Base-by-base conservation (phyloP, 2,797 vertebrate genomes). In the Rhynchotus rufescens region DNA sequence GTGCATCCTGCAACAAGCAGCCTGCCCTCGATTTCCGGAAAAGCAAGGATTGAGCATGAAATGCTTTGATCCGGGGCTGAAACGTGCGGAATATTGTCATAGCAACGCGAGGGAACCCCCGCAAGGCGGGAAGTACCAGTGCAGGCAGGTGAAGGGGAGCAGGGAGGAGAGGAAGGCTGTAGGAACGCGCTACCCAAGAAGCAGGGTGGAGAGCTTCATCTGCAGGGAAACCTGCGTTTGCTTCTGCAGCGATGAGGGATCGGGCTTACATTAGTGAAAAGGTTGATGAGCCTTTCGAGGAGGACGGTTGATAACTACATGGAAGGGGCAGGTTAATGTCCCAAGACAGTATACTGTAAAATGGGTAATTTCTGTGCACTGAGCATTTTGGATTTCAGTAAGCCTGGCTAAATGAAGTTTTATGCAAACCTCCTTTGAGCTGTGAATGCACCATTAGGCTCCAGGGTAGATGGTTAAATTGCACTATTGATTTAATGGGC, bases 31-130 rank as follows among this genome's bases (percentile, higher is more conserved):
- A 64, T 90, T 59, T 11, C 10, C 66, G 44, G 66, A 20, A 28
- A 84, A 78, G 94, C 72, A 4, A 40, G 65, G 7, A 3, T 65
- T 20, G 56, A 40, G 44, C 51, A 45, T 32, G 60, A 74, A 75
- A 80, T 3, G 38, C 73, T 45, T 64, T 60, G 57, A 19, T 28
- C 38, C 71, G 54, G 34, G 76, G 83, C 75, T 92, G 62, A 21
- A 32, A 62, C 38, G 89, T 47, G 80, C 78, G 7, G 83, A 66
- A 80, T 11, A 83, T 93, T 91, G 96, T 79, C 94, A 94, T 97
- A 81, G 95, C 94, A 97, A 97, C 96, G 16, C 49, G 82, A 91
- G 65, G 89, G 93, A 74, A 96, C 78, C 69, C 92, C 91, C 9
- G 6, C 44, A 30, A 94, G 94, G 91, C 45, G 78, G 86, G 89